Evolutionary conservation across 2,797 vertebrate species (phyloP).

Genomic region (Siniperca obscura): DNA sequence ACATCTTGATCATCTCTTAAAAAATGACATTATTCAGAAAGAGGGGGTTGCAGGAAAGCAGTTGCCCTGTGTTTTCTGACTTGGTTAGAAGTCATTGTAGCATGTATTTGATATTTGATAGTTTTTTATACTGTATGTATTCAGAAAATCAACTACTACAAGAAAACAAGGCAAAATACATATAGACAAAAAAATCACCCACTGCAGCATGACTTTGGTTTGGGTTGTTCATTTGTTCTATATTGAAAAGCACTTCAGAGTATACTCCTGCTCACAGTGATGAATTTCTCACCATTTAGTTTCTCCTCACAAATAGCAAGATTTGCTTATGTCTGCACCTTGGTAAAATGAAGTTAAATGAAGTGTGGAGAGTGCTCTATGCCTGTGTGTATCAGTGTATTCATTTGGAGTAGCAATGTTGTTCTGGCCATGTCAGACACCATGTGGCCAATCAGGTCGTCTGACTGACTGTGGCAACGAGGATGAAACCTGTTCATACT

Average conservation of each 20-base stretch:
- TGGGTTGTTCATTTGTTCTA: conserved; percentile 43
- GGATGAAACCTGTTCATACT: conserved; percentile 7
- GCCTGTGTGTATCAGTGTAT: conserved; percentile 49
- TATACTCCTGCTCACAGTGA: conserved; percentile 40
- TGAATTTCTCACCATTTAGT: conserved; percentile 50
- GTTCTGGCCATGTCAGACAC: conserved; percentile 33
- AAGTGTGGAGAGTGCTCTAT: conserved; percentile 52
- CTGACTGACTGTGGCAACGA: conserved; percentile 9
- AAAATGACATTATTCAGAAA: conserved; percentile 13
- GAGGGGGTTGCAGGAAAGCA: background rate
- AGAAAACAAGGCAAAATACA: conserved; percentile 12
- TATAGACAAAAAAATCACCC: conserved; percentile 14
- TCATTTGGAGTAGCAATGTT: conserved; percentile 31
- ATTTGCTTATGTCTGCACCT: conserved; percentile 60
- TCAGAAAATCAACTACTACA: conserved; percentile 14
- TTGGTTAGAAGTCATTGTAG: conserved; percentile 14
- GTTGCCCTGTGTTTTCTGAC: conserved; percentile 8
- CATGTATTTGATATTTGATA: background rate
- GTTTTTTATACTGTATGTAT: conserved; percentile 13
- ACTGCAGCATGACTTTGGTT: conserved; percentile 17
- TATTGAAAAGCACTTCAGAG: conserved; percentile 31
- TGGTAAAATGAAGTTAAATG: conserved; percentile 64
- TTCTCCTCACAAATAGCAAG: conserved; percentile 49
- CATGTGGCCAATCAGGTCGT: conserved; percentile 3
- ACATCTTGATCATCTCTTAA: conserved; percentile 13